Conservation (phyloP, 2,113 vertebrate genomes). For the Phaetusa simplex region DNA sequence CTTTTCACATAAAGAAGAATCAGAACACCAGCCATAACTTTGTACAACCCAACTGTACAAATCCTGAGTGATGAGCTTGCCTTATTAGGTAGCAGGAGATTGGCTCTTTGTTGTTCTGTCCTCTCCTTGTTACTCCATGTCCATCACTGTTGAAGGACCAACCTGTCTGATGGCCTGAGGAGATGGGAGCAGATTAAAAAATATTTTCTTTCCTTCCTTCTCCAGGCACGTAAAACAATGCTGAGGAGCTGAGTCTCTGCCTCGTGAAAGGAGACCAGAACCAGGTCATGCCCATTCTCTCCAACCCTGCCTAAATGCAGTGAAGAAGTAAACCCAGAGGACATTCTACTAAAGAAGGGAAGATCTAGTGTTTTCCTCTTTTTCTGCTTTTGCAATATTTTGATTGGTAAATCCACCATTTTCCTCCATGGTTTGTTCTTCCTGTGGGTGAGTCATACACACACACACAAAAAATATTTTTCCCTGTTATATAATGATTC, state of each 20-base stretch:
- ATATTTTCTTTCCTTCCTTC: neutral
- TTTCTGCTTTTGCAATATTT: neutral
- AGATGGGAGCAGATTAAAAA: neutral
- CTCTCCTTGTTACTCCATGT: neutral
- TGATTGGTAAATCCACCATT: neutral
- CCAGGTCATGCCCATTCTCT: neutral
- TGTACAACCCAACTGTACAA: neutral
- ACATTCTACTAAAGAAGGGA: neutral
- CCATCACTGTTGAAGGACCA: neutral
- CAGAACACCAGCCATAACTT: neutral
- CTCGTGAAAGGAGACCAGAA: neutral
- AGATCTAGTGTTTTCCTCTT: neutral
- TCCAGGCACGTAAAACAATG: fast-evolving
- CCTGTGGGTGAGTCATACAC: neutral
- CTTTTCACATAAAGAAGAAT: neutral
- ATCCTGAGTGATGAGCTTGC: neutral
- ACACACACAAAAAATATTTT: neutral
- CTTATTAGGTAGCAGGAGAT: neutral
- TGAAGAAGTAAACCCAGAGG: neutral
- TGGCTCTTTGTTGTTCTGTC: neutral
- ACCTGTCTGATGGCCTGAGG: neutral
- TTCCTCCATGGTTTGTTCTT: neutral
- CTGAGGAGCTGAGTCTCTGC: neutral
- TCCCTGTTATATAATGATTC: neutral
- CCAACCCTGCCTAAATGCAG: neutral